Base-by-base conservation (phyloP, 2,888 invertebrate species). In the Metellina segmentata region DNA sequence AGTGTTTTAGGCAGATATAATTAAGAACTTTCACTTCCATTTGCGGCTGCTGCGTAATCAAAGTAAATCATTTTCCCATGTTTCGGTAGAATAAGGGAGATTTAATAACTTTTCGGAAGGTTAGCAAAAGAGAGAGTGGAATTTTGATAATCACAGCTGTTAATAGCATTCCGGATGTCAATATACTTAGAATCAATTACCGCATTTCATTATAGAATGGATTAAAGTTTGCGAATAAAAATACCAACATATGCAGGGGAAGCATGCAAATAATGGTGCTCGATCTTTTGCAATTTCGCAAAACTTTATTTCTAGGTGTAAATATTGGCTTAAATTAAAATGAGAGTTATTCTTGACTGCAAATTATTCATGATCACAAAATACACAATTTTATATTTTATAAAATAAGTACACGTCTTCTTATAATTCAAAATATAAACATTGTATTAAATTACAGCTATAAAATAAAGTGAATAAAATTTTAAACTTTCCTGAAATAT, bases 111-210 rank as follows among this genome's bases (percentile, higher is more conserved):
- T 61, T 61, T 16, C 13, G 61, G 61, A 16, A 61, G 61, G 61
- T 16, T 9, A 61, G 61, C 16, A 61, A 61, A 13, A 11, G 13
- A 34, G 34, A 34, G 34, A 34, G 11, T 4, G 48, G 71, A 16
- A 81, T 87, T 81, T 87, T 87, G 79, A 87, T 87, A 79, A 87
- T 71, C 72, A 11, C 52, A n/a, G 53, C 53, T 48, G 75, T 87
- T 87, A 87, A 87, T 87, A 87, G 87, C 87, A 87, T 87, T 87
- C 72, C 51, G 72, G 71, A n/a, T 34, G 72, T 20, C 79, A 71
- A 81, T 72, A 51, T 20, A 19, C 49, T 48, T 11, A 69, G 71
- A 78, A 79, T 87, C 78, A 79, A 87, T 87, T 87, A 87, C 79
- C 34, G 53, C 49, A 48, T 81, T 87, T 51, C 70, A 70, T 52